These are phyloP conservation scores for Troides oblongomaculatus DNA, from an alignment of 2,888 invertebrate genomes.

Conservation along the genomic window DNA sequence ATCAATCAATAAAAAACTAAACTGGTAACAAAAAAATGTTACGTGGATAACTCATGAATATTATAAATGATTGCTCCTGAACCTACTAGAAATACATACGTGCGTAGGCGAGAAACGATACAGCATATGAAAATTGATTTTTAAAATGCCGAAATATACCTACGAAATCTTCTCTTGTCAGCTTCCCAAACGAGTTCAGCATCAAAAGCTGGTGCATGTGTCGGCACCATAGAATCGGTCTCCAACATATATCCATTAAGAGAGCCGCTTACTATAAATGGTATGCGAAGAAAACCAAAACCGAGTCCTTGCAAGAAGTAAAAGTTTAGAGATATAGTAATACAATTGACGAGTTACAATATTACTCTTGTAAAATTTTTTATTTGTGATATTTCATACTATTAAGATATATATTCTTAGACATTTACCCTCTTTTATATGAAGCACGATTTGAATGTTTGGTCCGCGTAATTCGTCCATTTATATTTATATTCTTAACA, in stretches of 20 bases:
- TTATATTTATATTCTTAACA: slow-evolving; percentile 59
- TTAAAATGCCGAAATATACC: slow-evolving; percentile 58
- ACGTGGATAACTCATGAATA: too few relatives aligned
- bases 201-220: slow-evolving; percentile 82
- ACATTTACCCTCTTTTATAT: slow-evolving; percentile 82
- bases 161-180: slow-evolving; percentile 84
- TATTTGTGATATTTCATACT: too few relatives aligned
- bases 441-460: slow-evolving; percentile 83
- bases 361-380: too few relatives aligned
- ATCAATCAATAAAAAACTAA: too few relatives aligned
- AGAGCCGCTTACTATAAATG: slow-evolving; percentile 81
- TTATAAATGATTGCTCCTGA: too few relatives aligned
- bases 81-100: too few relatives aligned
- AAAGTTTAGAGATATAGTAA: not conserved
- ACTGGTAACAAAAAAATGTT: too few relatives aligned
- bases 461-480: slow-evolving; percentile 84
- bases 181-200: slow-evolving; percentile 90
- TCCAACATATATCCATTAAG: slow-evolving; percentile 84
- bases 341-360: not conserved
- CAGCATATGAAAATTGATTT: too few relatives aligned
- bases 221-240: slow-evolving; percentile 82
- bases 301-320: slow-evolving; percentile 69
- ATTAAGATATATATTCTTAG: not conserved
- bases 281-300: slow-evolving; percentile 76
- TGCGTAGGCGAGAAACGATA: too few relatives aligned